Evolutionary conservation across 2,888 invertebrate species (phyloP), one percentile per base, ranked within the genome.

Genomic region (Trichogramma evanescens): DNA sequence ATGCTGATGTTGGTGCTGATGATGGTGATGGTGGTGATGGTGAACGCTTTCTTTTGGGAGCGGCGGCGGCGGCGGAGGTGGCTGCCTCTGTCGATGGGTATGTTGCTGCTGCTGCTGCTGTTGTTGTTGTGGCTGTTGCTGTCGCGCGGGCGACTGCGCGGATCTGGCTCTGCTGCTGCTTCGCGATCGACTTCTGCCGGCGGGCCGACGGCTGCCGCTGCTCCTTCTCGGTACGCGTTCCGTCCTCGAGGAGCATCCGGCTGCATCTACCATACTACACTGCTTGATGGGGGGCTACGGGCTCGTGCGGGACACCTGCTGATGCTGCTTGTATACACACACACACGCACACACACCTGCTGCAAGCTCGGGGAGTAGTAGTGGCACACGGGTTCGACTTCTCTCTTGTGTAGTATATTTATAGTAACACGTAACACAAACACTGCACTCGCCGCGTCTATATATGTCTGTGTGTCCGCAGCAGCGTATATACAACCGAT

Each of bases 241-340:
- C 48, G 42, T 55, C 42, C 55, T 49, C 43, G 53, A 26, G 26
- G 10, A 61, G 50, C 54, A 51, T 49, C 54, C 61, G 49, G 61
- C 26, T 26, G 26, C 61, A 58, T 61, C 51, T 61, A 61, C 57
- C 61, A 58, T 61, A 43, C 39, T 63, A 56, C 68, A 66, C 26
- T 26, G 26, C 56, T 56, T 66, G 58, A 62, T 65, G 43, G 38
- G 10, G 10, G 39, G 48, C 8, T 39, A n/a, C 1, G 6, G 26
- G 26, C 26, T 26, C 26, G 26, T n/a, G 26, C 26, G 26, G 26
- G 26, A 26, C 26, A 26, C 26, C 26, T 26, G 26, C 26, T 26
- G 26, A 26, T 26, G 26, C 26, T 26, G 26, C 26, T 26, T 26
- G 2, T 26, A 26, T 3, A 26, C 26, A 26, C 26, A 26, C 13